Evolutionary conservation across 2,888 invertebrate genomes (phyloP), one percentile per base, ranked within the genome.

Genomic region (Drosophila greeni): DNA sequence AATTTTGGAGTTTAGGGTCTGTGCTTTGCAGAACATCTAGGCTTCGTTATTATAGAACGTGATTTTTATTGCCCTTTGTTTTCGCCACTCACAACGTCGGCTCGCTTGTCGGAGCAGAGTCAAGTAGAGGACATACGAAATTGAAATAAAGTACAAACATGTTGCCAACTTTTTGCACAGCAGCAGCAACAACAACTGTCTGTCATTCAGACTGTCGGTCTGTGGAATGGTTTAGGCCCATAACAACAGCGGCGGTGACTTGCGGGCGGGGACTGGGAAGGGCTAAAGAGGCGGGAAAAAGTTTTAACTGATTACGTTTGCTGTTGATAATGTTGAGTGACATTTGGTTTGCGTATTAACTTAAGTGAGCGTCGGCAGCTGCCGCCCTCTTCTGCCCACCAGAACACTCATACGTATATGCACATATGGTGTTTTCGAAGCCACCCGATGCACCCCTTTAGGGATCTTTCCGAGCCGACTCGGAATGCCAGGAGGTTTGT

Each of bases 331-430:
- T 84, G 81, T 80, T 82, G 84, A 84, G 84, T 82, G 81, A 84
- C 81, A 82, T 79, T 80, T 84, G 76, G 81, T 82, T 84, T 82
- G 75, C 84, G 84, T 84, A 81, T 84, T 84, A 83, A 79, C 84
- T 79, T 79, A 84, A 79, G 82, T 79, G 75, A 79, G 79, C 75
- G 84, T 77, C 84, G 81, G 71, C 59, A 42, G 57, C 54, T 47
- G 58, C 36, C 29, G 40, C 23, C 54, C 57, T 37, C 18, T 39
- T 20, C 45, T 20, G 20, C 14, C 29, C 43, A 12, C 16, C 40
- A 23, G 14, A 33, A 14, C n/a, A 20, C 7, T 20, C 24, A 18
- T 11, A 16, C 14, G 20, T 14, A 11, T 2, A 11, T 2, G 5
- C 53, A 31, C 45, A 26, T 48, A 36, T 47, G 62, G 42, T 37